Conservation (phyloP, 2,888 invertebrate genomes). For the Epinotia demarniana region DNA sequence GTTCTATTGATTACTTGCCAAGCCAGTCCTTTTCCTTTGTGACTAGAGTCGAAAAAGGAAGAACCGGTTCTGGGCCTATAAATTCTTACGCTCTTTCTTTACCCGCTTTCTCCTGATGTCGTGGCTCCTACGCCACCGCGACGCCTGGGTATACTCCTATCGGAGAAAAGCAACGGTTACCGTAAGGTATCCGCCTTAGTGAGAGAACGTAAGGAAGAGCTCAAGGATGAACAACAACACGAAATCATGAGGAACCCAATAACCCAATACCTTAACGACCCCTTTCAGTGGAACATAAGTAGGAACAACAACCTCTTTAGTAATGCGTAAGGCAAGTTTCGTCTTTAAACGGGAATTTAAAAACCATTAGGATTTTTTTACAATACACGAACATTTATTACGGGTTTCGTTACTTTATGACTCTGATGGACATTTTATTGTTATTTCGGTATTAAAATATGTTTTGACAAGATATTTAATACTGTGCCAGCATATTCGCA, state of each 20-base stretch:
- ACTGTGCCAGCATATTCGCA: neutral
- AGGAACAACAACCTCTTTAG: conserved; percentile 40
- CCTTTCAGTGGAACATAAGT: conserved; percentile 34
- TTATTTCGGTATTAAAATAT: conserved; percentile 2
- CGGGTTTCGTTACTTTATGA: conserved; percentile 37
- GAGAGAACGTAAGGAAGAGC: no score
- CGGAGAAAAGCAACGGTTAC: no score
- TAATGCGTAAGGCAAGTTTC: conserved; percentile 34
- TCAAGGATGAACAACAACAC: conserved; percentile 12
- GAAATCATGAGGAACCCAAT: neutral
- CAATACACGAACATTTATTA: conserved; percentile 40
- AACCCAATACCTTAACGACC: conserved; percentile 39
- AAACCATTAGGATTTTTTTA: conserved; percentile 44
- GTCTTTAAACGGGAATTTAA: conserved; percentile 47
- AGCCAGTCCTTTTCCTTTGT: no score
- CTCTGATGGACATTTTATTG: conserved; percentile 19
- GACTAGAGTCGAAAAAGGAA: no score
- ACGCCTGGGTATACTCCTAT: no score
- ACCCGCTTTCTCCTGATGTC: no score
- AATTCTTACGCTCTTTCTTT: no score
- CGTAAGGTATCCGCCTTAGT: no score
- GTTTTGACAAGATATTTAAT: neutral
- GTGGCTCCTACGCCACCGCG: no score
- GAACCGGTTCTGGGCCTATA: no score
- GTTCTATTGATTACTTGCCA: no score